Conservation (phyloP, 2,888 invertebrate genomes). For the Stenodera caucasica region DNA sequence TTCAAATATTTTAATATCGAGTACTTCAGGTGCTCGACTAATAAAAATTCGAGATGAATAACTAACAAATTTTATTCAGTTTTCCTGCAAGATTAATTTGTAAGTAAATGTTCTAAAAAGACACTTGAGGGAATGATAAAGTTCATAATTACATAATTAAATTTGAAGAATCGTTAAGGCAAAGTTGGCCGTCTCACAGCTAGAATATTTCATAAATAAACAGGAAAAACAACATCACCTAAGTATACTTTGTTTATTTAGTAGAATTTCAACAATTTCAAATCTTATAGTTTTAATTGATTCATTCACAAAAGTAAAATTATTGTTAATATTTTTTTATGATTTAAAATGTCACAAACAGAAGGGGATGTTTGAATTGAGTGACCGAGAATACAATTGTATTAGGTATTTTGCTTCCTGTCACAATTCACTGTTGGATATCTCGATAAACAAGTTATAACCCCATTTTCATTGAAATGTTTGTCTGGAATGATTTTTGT, state of each 20-base stretch:
- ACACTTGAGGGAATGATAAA: slow-evolving; percentile 27
- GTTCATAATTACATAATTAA: slow-evolving; percentile 28
- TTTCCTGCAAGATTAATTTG: slow-evolving; percentile 16
- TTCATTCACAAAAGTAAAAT: not conserved
- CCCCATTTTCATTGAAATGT: slow-evolving; percentile 22
- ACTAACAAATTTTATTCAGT: slow-evolving; percentile 19
- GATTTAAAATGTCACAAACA: slow-evolving; percentile 4
- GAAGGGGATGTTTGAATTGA: slow-evolving; percentile 3
- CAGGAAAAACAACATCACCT: too few species aligned
- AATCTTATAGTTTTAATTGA: not conserved
- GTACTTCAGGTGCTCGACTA: not conserved
- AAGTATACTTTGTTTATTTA: not conserved
- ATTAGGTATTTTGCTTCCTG: slow-evolving; percentile 21
- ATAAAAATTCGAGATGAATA: slow-evolving; percentile 5
- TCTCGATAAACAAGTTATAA: slow-evolving; percentile 28
- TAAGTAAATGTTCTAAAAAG: slow-evolving; percentile 25
- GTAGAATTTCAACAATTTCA: not conserved
- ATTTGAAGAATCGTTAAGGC: slow-evolving; percentile 25
- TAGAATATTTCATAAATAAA: slow-evolving; percentile 23
- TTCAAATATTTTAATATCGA: not conserved
- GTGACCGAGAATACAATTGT: slow-evolving; percentile 13
- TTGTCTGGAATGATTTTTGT: slow-evolving; percentile 21
- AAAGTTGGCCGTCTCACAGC: slow-evolving; percentile 13
- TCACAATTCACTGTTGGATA: slow-evolving; percentile 19
- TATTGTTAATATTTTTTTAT: not conserved